Base-by-base conservation (phyloP, 1,140 invertebrate species). In the Drosophila seguyi region DNA sequence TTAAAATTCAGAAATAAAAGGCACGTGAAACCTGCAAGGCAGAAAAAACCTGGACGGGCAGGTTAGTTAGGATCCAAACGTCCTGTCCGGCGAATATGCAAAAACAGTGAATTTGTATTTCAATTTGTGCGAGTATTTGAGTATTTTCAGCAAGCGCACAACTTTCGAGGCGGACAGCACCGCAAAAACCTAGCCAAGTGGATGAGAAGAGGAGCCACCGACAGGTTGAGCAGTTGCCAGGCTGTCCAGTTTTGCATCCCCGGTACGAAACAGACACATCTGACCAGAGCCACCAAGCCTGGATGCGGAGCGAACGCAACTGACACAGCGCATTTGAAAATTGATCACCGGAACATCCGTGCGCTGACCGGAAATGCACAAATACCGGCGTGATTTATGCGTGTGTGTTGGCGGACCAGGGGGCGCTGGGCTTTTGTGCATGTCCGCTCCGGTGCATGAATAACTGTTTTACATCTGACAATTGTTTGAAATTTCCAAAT, bases 281-380 rank as follows among this genome's bases (percentile, higher is more conserved):
- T 79, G 76, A 77, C 76, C 77, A 69, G 56, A 16, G 18, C 50
- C 1, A 16, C 14, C 11, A n/a, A 31, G 62, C 36, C 22, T 58
- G 52, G 52, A 55, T 55, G 14, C 57, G 27, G 50, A 27, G 56
- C 58, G 61, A 65, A 61, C 38, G 52, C 53, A 61, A 80, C 85
- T 90, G 85, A 90, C 85, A 76, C 81, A 85, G 85, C 77, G 85
- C 75, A 90, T 90, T 90, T 90, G 85, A 90, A 90, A 90, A 90
- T 90, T 90, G 85, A 90, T 90, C 85, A 90, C 85, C 85, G 85
- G 85, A 90, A 90, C 81, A 90, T 90, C 85, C 85, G 85, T 81
- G 81, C 85, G 81, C 86, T 85, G 81, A 90, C 81, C 85, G 85
- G 85, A 90, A 90, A 81, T 90, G 85, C 85, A 80, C 86, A 85